These are phyloP conservation scores for Amblyjoppa proteus DNA, from an alignment of 2,888 invertebrate genomes.

Conservation along the genomic window DNA sequence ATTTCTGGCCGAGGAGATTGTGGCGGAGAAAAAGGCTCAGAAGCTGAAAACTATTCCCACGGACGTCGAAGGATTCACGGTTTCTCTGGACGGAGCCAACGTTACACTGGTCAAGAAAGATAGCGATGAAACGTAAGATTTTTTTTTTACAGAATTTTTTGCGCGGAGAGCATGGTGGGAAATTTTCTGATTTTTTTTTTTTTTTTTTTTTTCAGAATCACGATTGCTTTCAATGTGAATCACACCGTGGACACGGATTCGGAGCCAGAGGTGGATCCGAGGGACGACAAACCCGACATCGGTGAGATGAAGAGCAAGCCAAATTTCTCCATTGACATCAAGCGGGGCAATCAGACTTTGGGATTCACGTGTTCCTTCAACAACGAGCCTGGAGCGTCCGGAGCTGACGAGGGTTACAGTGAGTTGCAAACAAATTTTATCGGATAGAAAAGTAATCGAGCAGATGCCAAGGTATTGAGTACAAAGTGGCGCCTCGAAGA, in stretches of 20 bases:
- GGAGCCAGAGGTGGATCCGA: slow-evolving; percentile 88
- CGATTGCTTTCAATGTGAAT: slow-evolving; percentile 95
- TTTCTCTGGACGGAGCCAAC: slow-evolving; percentile 93
- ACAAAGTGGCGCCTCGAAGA: slow-evolving; percentile 70
- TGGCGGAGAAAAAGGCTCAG: slow-evolving; percentile 94
- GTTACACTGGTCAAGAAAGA: slow-evolving; percentile 92
- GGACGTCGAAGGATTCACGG: slow-evolving; percentile 93
- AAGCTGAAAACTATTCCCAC: slow-evolving; percentile 91
- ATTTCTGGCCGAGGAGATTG: slow-evolving; percentile 97
- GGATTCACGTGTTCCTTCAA: slow-evolving; percentile 95
- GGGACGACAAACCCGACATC: slow-evolving; percentile 90
- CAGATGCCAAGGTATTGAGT: slow-evolving; percentile 78
- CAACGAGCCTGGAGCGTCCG: slow-evolving; percentile 87
- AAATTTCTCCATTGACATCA: slow-evolving; percentile 95
- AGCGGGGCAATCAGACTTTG: slow-evolving; percentile 91
- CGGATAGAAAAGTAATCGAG: neutral
- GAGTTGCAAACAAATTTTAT: slow-evolving; percentile 76
- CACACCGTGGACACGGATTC: slow-evolving; percentile 95
- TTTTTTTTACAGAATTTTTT: neutral
- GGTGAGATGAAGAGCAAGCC: slow-evolving; percentile 96
- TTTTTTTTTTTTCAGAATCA: slow-evolving; percentile 86
- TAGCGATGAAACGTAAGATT: slow-evolving; percentile 90
- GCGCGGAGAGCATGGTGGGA: neutral
- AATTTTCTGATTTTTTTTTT: slow-evolving; percentile 21
- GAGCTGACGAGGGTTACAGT: slow-evolving; percentile 91